phyloP scores from a whole-genome alignment of 2,888 invertebrate genomes.

The Rotaria macrura region DNA sequence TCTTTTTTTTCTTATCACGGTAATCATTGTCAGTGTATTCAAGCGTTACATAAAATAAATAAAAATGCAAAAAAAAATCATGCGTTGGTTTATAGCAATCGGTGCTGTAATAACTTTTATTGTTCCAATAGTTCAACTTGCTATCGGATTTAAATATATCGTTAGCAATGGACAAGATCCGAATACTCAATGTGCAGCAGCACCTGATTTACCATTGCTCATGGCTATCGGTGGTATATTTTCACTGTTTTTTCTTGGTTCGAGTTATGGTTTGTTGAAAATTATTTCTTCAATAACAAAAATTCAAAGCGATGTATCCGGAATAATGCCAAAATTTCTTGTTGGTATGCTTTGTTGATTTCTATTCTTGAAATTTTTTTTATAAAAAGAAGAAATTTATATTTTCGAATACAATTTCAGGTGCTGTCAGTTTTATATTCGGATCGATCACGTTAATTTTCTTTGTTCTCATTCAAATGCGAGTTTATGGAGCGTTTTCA shows the following conservation, averaged over 20 bases:
- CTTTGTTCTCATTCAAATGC: neutral
- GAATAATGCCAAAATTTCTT: neutral
- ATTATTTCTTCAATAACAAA: neutral
- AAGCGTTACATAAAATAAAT: neutral
- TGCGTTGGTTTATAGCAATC: neutral
- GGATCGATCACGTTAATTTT: neutral
- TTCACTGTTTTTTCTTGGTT: neutral
- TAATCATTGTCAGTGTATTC: neutral
- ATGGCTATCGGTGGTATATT: neutral
- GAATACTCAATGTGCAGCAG: neutral
- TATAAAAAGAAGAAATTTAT: neutral
- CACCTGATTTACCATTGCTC: neutral
- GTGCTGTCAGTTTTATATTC: neutral
- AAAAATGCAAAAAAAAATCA: neutral
- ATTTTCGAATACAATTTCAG: neutral
- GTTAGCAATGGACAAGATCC: neutral
- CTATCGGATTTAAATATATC: neutral
- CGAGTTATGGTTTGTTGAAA: neutral
- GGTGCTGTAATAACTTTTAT: neutral
- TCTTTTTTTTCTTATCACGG: neutral
- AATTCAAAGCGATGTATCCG: neutral
- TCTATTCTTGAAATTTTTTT: neutral
- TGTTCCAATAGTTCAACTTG: neutral
- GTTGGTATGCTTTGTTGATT: neutral
- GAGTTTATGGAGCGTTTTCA: neutral